These are phyloP conservation scores for Nycticryphes semicollaris DNA, from an alignment of 2,113 vertebrate species.

Conservation along the genomic window DNA sequence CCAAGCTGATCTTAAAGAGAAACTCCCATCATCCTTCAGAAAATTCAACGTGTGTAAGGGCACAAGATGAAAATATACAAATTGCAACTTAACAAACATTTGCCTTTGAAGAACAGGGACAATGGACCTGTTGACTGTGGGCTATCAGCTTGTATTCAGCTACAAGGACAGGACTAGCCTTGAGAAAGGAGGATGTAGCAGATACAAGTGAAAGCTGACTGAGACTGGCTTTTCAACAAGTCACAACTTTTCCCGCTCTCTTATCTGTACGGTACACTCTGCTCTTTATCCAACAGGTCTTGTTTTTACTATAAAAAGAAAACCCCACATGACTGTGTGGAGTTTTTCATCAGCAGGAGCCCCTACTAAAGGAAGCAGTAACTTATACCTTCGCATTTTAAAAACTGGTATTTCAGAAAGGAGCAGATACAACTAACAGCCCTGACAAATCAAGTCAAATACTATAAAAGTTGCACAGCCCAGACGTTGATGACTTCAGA, in stretches of 20 bases:
- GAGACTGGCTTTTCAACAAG: background rate
- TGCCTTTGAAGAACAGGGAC: background rate
- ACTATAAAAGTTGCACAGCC: background rate
- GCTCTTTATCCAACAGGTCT: background rate
- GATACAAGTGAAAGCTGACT: background rate
- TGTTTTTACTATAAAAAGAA: background rate
- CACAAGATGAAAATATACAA: background rate
- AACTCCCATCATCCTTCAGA: background rate
- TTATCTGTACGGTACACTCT: background rate
- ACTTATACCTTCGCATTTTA: too few species aligned
- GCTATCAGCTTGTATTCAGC: background rate
- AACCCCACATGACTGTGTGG: background rate
- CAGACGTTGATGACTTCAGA: background rate
- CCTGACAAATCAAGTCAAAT: background rate
- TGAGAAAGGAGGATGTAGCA: background rate
- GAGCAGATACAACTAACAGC: background rate
- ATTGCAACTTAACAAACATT: background rate
- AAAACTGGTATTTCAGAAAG: conserved; percentile 10
- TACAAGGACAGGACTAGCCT: background rate
- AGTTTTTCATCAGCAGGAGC: background rate
- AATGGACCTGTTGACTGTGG: background rate
- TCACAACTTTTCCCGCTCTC: background rate
- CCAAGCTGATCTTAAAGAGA: background rate
- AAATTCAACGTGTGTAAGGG: background rate
- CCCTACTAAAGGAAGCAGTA: background rate